A percentile compares a stretch with the other conserved stretches of the same genome.
Evolutionary conservation across 2,888 invertebrate genomes (phyloP).

Genomic region (Cryptocephalus primarius): DNA sequence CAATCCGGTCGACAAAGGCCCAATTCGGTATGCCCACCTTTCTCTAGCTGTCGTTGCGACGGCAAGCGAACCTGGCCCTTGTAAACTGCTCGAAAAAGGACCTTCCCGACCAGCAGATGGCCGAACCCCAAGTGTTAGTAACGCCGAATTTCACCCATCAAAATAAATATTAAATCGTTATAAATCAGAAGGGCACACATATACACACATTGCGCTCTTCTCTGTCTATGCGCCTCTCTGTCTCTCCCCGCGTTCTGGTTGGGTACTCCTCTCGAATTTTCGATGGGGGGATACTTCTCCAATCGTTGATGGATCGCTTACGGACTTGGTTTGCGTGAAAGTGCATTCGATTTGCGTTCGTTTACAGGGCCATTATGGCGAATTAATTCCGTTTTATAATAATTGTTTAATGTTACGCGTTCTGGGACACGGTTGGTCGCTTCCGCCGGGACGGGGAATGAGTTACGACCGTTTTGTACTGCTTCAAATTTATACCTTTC

Average conservation of each 20-base stretch:
- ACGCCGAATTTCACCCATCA: slow-evolving; percentile 42
- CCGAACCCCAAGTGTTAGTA: slow-evolving; percentile 36
- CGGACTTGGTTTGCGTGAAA: neutral
- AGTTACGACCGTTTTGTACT: slow-evolving; percentile 4
- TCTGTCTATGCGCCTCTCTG: neutral
- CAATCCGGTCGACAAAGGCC: slow-evolving; percentile 31
- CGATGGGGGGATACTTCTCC: slow-evolving; percentile 7
- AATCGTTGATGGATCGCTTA: neutral
- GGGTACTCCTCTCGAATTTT: slow-evolving; percentile 18
- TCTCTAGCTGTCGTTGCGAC: slow-evolving; percentile 16
- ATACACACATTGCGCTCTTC: slow-evolving; percentile 1
- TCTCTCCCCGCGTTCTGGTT: slow-evolving; percentile 13
- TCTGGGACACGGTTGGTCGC: slow-evolving; percentile 17
- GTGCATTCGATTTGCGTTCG: neutral
- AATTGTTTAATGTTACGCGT: slow-evolving; percentile 21
- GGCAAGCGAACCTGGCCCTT: slow-evolving; percentile 21
- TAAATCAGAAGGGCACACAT: slow-evolving; percentile 34
- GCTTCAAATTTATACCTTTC: slow-evolving; percentile 6
- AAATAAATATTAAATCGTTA: slow-evolving; percentile 43
- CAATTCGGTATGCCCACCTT: slow-evolving; percentile 10
- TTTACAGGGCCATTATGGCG: slow-evolving; percentile 17
- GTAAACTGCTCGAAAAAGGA: slow-evolving; percentile 12
- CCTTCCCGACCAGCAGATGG: slow-evolving; percentile 33
- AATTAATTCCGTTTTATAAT: slow-evolving; percentile 22
- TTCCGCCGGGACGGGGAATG: slow-evolving; percentile 8